phyloP scores from a whole-genome alignment of 2,888 invertebrate species.

The Drosophila anceps region DNA sequence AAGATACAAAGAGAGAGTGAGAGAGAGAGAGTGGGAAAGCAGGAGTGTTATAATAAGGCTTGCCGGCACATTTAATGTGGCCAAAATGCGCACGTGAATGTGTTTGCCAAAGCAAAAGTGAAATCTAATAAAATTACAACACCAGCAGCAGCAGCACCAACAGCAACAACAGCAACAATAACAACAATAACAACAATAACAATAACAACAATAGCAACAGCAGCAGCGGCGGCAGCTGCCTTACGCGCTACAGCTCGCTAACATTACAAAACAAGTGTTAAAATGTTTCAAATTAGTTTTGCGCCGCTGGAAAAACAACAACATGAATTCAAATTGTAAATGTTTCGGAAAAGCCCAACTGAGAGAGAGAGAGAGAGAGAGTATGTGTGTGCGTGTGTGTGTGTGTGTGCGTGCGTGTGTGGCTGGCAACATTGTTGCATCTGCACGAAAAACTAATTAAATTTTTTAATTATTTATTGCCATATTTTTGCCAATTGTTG shows the following conservation, averaged over 20 bases:
- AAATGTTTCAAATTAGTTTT: slow-evolving; percentile 82
- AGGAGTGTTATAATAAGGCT: slow-evolving; percentile 61
- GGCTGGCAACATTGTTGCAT: slow-evolving; percentile 29
- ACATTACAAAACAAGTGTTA: slow-evolving; percentile 72
- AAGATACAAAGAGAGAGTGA: not conserved
- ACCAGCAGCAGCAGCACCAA: slow-evolving; percentile 43
- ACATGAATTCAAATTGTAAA: slow-evolving; percentile 52
- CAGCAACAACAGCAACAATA: slow-evolving; percentile 19
- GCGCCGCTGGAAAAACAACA: slow-evolving; percentile 37
- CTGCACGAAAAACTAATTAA: slow-evolving; percentile 66
- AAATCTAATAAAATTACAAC: slow-evolving; percentile 74
- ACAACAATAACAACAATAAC: slow-evolving; percentile 26
- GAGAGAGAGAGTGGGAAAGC: slow-evolving; percentile 3
- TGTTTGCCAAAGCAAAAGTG: slow-evolving; percentile 38
- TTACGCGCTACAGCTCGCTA: slow-evolving; percentile 5
- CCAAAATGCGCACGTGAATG: slow-evolving; percentile 40
- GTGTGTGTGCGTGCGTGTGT: slow-evolving; percentile 16
- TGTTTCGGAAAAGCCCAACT: slow-evolving; percentile 27
- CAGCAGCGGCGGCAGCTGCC: slow-evolving; percentile 19
- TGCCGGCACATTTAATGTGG: slow-evolving; percentile 61
- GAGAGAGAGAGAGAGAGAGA: not conserved
- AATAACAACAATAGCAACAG: slow-evolving; percentile 19
- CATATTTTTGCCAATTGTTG: slow-evolving; percentile 40
- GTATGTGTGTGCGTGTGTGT: not conserved
- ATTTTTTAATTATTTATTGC: slow-evolving; percentile 69